These are phyloP conservation scores for Herpailurus yagouaroundi DNA, from an alignment of 2,113 vertebrate species.

Conservation along the genomic window DNA sequence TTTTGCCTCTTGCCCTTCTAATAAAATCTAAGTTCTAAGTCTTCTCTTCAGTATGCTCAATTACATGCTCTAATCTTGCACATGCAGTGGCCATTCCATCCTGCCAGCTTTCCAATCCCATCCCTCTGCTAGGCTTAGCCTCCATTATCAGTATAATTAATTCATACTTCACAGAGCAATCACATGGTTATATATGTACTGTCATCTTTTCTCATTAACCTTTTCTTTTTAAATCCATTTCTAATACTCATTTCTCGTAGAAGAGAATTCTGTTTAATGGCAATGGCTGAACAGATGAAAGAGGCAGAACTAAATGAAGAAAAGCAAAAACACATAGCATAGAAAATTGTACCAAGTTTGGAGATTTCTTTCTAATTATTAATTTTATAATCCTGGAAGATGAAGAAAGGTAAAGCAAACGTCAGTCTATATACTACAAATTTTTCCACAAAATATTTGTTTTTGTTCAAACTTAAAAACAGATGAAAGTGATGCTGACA, in stretches of 20 bases:
- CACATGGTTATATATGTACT: not conserved
- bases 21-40: not conserved
- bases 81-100: not conserved
- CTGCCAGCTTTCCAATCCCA: not conserved
- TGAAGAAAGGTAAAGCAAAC: not conserved
- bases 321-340: not conserved
- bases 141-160: slow-evolving; percentile 21
- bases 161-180: slow-evolving; percentile 1
- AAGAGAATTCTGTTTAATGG: not conserved
- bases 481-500: not conserved
- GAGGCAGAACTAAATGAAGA: not conserved
- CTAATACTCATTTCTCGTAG: not conserved
- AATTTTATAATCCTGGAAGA: not conserved
- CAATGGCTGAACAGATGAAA: not conserved
- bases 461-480: not conserved
- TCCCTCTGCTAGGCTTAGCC: not conserved
- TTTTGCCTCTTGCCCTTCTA: not conserved
- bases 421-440: not conserved
- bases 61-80: not conserved
- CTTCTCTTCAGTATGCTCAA: not conserved
- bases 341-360: not conserved
- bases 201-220: slow-evolving; percentile 29
- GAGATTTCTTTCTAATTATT: not conserved
- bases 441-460: slow-evolving; percentile 16
- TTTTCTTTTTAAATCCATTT: slow-evolving; percentile 41